These are phyloP conservation scores for Lithosia quadra DNA, from an alignment of 2,888 invertebrate genomes.

Conservation along the genomic window DNA sequence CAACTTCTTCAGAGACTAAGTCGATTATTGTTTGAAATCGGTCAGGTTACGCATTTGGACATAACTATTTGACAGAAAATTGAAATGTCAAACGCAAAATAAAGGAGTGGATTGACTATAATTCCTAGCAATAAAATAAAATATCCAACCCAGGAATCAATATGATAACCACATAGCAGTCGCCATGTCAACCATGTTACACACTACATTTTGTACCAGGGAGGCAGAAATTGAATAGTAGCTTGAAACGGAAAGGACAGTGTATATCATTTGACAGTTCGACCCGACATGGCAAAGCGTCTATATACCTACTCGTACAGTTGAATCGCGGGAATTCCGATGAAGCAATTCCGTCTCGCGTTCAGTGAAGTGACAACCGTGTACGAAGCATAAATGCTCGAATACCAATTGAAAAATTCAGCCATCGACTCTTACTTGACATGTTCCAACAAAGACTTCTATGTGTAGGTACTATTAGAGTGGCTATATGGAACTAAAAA, in stretches of 20 bases:
- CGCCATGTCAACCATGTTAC: not conserved
- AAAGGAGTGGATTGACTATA: too few relatives aligned
- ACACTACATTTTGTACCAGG: not conserved
- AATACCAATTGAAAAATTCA: not conserved
- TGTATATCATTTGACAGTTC: not conserved
- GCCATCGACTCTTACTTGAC: not conserved
- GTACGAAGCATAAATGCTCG: not conserved
- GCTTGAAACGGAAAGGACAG: slow-evolving; percentile 1
- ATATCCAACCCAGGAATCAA: too few relatives aligned
- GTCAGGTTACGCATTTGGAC: too few relatives aligned
- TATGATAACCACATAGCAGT: not conserved
- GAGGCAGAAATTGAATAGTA: not conserved
- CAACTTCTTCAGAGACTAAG: too few relatives aligned
- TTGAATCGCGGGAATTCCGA: not conserved
- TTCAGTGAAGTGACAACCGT: not conserved
- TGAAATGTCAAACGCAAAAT: too few relatives aligned
- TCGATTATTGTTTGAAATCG: too few relatives aligned
- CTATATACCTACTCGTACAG: too few relatives aligned
- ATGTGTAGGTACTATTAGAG: not conserved
- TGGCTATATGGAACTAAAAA: too few relatives aligned
- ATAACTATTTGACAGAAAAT: too few relatives aligned
- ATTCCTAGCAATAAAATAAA: too few relatives aligned
- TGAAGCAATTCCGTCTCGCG: not conserved
- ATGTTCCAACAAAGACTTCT: not conserved
- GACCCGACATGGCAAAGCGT: not conserved